These are phyloP conservation scores for Telmatochromis sp. DNA, from an alignment of 2,113 vertebrate genomes.

Conservation along the genomic window DNA sequence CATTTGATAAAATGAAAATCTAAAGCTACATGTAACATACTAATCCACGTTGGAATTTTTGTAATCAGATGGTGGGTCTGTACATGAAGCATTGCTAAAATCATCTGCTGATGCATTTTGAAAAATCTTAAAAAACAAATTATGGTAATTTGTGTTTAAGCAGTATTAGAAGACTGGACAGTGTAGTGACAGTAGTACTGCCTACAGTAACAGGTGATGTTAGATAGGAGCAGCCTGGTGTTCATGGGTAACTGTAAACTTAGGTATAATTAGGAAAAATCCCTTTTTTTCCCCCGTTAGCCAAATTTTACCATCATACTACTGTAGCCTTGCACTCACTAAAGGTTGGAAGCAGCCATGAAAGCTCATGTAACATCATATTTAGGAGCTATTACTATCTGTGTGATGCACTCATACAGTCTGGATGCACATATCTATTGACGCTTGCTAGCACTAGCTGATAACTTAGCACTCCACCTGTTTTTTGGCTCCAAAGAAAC, in stretches of 20 bases:
- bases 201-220: not conserved
- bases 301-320: not conserved
- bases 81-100: not conserved
- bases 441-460: not conserved
- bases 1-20: not conserved
- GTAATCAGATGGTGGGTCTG: not conserved
- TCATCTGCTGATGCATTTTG: not conserved
- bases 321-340: not conserved
- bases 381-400: not conserved
- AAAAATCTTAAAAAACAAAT: not conserved
- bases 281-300: accelerated
- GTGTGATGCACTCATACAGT: not conserved
- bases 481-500: not conserved
- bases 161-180: not conserved
- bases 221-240: not conserved
- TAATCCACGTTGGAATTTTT: not conserved
- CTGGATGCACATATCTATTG: not conserved
- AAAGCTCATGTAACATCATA: not conserved
- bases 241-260: not conserved
- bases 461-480: not conserved
- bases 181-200: not conserved
- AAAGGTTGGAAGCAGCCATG: not conserved
- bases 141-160: not conserved
- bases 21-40: not conserved
- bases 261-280: not conserved